Percentiles rank a stretch among this genome's conserved stretches.
phyloP scores from a whole-genome alignment of 2,113 vertebrate species.

The Diglossa brunneiventris region DNA sequence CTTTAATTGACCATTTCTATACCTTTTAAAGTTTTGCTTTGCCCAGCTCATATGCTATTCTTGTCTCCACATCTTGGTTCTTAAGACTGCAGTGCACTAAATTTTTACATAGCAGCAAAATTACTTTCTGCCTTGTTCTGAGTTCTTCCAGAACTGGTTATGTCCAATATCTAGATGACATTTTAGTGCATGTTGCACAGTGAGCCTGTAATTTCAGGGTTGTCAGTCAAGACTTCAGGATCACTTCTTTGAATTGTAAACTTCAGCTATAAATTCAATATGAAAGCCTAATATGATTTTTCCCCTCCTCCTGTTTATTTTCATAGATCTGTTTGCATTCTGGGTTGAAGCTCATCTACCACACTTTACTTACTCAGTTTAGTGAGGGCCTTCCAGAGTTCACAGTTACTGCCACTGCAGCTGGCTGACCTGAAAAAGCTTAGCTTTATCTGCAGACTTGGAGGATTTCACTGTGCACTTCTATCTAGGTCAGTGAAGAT shows the following conservation, averaged over 20 bases:
- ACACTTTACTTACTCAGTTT: neutral
- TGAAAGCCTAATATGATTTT: neutral
- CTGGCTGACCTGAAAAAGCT: neutral
- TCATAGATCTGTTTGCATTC: neutral
- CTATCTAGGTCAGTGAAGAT: conserved; percentile 13
- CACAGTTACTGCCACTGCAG: neutral
- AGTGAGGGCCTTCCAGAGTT: neutral
- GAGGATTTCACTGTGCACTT: neutral
- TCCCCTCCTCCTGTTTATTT: accelerated
- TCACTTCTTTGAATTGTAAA: neutral
- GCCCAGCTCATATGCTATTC: neutral
- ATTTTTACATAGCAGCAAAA: neutral
- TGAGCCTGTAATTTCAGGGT: neutral
- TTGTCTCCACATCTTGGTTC: neutral
- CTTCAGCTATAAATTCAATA: neutral
- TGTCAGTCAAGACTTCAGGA: neutral
- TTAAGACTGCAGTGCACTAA: neutral
- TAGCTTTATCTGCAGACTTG: neutral
- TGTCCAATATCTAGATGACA: neutral
- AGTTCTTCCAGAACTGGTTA: neutral
- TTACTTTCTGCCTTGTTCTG: neutral
- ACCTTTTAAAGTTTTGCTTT: neutral
- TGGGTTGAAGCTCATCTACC: neutral
- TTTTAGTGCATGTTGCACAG: neutral
- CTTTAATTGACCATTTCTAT: neutral